A percentile compares a stretch with the other conserved stretches of the same genome.
Conservation (phyloP, 2,113 vertebrate species). For the Platysteira castanea region DNA sequence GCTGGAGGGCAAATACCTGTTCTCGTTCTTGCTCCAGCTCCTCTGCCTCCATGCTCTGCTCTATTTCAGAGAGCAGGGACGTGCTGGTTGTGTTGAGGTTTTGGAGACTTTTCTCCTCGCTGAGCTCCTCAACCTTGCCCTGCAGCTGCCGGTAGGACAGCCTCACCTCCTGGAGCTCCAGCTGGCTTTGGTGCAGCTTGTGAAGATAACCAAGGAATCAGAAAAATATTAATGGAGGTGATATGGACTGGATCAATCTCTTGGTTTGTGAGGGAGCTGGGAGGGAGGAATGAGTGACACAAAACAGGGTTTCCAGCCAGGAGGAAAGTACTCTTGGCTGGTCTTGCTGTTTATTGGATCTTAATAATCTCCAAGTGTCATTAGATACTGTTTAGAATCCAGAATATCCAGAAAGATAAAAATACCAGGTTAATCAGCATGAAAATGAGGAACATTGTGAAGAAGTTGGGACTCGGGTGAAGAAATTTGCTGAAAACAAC, state of each 20-base stretch:
- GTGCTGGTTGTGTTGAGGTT: slow-evolving; percentile 82
- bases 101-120: slow-evolving; percentile 87
- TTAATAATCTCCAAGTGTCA: slow-evolving; percentile 23
- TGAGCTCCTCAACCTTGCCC: slow-evolving; percentile 85
- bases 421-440: slow-evolving; percentile 2
- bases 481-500: not conserved
- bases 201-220: not conserved
- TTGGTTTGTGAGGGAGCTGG: not conserved
- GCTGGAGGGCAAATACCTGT: slow-evolving; percentile 77
- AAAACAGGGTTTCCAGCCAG: slow-evolving; percentile 12
- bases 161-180: slow-evolving; percentile 91
- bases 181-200: slow-evolving; percentile 89
- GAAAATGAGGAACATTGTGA: not conserved
- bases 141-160: slow-evolving; percentile 88
- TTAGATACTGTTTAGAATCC: not conserved
- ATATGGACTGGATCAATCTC: not conserved
- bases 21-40: slow-evolving; percentile 96
- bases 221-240: not conserved
- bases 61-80: slow-evolving; percentile 93
- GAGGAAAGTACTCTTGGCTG: slow-evolving; percentile 29
- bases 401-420: slow-evolving; percentile 37
- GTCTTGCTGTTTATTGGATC: slow-evolving; percentile 1
- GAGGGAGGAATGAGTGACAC: not conserved
- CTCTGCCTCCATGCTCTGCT: slow-evolving; percentile 98
- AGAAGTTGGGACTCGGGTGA: not conserved